phyloP scores from a whole-genome alignment of 2,888 invertebrate species.

The Elaeidobius kamerunicus region DNA sequence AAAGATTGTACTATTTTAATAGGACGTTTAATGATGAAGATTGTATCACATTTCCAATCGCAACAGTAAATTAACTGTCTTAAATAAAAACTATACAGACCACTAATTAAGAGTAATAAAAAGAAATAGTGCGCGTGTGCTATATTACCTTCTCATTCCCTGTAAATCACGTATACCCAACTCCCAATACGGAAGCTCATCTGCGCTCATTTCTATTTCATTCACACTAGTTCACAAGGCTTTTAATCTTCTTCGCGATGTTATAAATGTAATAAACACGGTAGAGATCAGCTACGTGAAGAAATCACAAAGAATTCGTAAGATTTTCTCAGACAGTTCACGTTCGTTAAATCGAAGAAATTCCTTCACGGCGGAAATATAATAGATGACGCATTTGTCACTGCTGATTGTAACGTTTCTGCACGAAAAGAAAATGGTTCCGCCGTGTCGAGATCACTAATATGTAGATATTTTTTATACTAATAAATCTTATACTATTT shows the following conservation, averaged over 20 bases:
- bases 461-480: too few species aligned
- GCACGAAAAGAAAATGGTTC: slow-evolving; percentile 13
- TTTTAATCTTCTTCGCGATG: slow-evolving; percentile 16
- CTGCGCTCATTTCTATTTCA: slow-evolving; percentile 13
- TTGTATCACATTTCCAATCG: too few species aligned
- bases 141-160: too few species aligned
- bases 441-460: slow-evolving; percentile 20
- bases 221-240: slow-evolving; percentile 11
- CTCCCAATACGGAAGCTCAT: slow-evolving; percentile 13
- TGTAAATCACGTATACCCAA: too few species aligned
- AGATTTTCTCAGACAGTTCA: slow-evolving; percentile 42
- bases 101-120: too few species aligned
- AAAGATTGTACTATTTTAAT: too few species aligned
- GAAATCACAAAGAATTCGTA: slow-evolving; percentile 43
- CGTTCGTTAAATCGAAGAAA: slow-evolving; percentile 46
- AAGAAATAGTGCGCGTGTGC: too few species aligned
- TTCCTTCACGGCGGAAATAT: slow-evolving; percentile 42
- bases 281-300: slow-evolving; percentile 36
- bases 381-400: slow-evolving; percentile 25
- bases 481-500: too few species aligned
- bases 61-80: too few species aligned
- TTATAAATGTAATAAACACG: slow-evolving; percentile 19
- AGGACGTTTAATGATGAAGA: too few species aligned
- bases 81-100: too few species aligned
- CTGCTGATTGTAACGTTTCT: slow-evolving; percentile 4